Evolutionary conservation across 2,113 vertebrate genomes (phyloP).

Genomic region (Scalopus aquaticus): DNA sequence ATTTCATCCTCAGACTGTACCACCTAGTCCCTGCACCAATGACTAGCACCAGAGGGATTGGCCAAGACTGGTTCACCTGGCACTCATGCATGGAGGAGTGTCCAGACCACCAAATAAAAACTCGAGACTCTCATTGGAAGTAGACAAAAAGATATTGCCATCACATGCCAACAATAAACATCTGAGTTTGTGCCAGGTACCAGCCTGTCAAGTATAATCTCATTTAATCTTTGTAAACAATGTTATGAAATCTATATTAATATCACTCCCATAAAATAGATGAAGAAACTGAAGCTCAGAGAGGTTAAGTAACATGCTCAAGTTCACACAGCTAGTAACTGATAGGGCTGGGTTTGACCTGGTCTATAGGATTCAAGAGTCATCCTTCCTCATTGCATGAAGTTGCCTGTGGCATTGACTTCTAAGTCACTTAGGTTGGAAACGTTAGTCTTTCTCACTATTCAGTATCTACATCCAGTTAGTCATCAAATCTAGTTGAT

Average conservation of each 20-base stretch:
- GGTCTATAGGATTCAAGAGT: not conserved
- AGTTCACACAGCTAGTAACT: not conserved
- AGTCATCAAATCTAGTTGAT: not conserved
- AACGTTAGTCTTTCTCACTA: not conserved
- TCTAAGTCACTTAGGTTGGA: constrained; percentile 5
- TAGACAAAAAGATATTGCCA: not conserved
- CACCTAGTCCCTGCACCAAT: not conserved
- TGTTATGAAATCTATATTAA: not conserved
- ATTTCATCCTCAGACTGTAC: not conserved
- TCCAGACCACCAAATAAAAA: not conserved
- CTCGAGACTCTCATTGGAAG: not conserved
- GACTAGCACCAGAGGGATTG: not conserved
- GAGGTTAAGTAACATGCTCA: not conserved
- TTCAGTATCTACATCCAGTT: not conserved
- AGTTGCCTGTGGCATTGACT: not conserved
- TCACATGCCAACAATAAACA: not conserved
- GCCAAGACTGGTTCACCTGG: not conserved
- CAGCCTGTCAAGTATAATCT: not conserved
- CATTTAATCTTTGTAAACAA: not conserved
- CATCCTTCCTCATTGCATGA: not conserved
- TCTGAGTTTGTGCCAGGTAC: not conserved
- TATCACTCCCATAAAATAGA: not conserved
- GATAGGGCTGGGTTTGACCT: not conserved
- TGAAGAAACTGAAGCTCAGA: not conserved
- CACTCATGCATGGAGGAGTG: not conserved